These are phyloP conservation scores for Portevinia maculata DNA, from an alignment of 2,888 invertebrate genomes.

Conservation along the genomic window DNA sequence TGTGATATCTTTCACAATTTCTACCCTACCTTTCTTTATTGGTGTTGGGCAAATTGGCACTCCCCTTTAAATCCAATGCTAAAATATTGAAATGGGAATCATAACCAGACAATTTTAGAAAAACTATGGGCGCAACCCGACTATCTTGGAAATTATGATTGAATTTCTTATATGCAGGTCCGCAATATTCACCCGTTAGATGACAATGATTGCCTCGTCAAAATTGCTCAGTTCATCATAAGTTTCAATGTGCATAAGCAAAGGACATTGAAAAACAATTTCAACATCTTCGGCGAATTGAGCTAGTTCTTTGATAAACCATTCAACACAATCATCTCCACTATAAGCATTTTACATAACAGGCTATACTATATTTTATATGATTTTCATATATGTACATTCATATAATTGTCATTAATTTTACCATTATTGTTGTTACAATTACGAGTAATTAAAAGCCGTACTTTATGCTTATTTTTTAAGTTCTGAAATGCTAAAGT, in stretches of 20 bases:
- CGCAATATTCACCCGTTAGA: conserved; percentile 1
- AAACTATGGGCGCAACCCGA: background rate
- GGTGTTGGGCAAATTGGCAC: background rate
- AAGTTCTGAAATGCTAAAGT: conserved; percentile 4
- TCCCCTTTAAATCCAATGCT: background rate
- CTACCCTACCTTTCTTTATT: conserved; percentile 15
- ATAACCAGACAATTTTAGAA: background rate
- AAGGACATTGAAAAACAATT: background rate
- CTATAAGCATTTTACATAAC: conserved; percentile 10
- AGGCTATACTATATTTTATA: background rate
- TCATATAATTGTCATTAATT: no score
- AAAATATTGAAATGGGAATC: background rate
- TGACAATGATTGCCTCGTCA: background rate
- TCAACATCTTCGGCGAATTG: conserved; percentile 12
- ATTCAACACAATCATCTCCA: conserved; percentile 5
- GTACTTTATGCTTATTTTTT: background rate
- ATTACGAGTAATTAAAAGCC: conserved; percentile 12
- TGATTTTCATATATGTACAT: background rate
- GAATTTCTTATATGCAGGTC: conserved; percentile 4
- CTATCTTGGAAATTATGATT: conserved; percentile 2
- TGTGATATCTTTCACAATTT: conserved; percentile 1
- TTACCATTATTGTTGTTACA: no score
- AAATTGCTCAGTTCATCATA: background rate
- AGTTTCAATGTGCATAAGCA: background rate
- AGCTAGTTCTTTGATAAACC: background rate